A percentile compares a stretch with the other conserved stretches of the same genome.
Evolutionary conservation across 2,888 invertebrate genomes (phyloP).

Genomic region (Onthophagus sagittarius): DNA sequence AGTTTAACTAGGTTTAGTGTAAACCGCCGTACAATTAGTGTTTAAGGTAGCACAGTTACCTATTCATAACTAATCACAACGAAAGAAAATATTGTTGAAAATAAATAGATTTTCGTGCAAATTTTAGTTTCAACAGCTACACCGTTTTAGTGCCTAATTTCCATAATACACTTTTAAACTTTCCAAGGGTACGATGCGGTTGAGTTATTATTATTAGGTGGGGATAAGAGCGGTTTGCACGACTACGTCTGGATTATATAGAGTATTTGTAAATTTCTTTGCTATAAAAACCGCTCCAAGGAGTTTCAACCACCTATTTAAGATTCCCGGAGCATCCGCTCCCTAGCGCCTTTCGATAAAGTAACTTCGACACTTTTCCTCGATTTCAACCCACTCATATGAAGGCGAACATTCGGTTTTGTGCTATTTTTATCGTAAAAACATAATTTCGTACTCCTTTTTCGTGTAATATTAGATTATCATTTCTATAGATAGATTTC

Average conservation of each 20-base stretch:
- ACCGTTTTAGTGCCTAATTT: slow-evolving; percentile 5
- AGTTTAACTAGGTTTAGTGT: neutral
- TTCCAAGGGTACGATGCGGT: neutral
- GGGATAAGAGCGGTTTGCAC: slow-evolving; percentile 13
- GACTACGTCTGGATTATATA: slow-evolving; percentile 37
- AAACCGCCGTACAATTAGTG: neutral
- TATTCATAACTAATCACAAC: neutral
- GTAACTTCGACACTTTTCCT: neutral
- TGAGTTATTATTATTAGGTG: slow-evolving; percentile 17
- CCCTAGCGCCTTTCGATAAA: neutral
- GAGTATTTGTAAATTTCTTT: slow-evolving; percentile 38
- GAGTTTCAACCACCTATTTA: slow-evolving; percentile 28
- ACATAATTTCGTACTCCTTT: neutral
- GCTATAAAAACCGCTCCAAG: slow-evolving; percentile 34
- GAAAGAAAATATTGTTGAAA: neutral
- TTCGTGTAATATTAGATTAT: neutral
- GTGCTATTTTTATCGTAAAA: neutral
- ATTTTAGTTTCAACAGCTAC: neutral
- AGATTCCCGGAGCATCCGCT: slow-evolving; percentile 24
- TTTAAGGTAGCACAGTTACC: neutral
- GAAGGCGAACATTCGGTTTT: neutral
- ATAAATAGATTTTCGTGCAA: neutral
- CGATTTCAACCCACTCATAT: neutral
- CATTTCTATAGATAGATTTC: too few species aligned
- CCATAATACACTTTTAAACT: slow-evolving; percentile 4